A percentile compares a stretch with the other conserved stretches of the same genome.
Evolutionary conservation across 2,888 invertebrate genomes (phyloP).

Genomic region (Phania funesta): DNA sequence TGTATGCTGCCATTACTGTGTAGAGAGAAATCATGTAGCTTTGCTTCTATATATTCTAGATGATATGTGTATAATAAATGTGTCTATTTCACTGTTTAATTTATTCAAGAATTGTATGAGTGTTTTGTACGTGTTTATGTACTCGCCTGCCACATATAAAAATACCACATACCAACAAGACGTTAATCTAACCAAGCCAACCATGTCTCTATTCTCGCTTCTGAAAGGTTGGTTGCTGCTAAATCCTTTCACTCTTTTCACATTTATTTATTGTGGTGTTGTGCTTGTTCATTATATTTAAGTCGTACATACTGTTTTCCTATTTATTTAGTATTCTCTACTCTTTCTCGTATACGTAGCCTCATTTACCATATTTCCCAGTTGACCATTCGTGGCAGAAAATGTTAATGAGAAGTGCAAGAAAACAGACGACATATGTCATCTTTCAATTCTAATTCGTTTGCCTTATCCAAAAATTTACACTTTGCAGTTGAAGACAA

Average conservation of each 20-base stretch:
- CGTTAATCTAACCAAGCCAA: background rate
- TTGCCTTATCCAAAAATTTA: no score
- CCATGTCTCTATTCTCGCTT: constrained; percentile 9
- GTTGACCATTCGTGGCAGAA: no score
- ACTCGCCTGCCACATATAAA: constrained; percentile 29
- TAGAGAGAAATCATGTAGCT: background rate
- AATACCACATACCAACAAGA: background rate
- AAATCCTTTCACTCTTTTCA: constrained; percentile 10
- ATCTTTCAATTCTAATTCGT: no score
- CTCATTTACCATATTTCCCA: constrained; percentile 2
- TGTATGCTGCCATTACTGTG: background rate
- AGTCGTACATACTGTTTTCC: constrained; percentile 7
- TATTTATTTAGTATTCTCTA: constrained; percentile 29
- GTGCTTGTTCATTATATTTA: constrained; percentile 28
- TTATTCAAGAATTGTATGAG: no score
- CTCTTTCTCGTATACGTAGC: background rate
- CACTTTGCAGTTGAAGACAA: no score
- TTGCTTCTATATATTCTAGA: constrained; percentile 17
- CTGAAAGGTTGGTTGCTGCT: background rate
- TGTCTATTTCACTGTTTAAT: no score
- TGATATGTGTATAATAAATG: no score
- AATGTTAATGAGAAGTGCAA: no score
- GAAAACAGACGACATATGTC: no score
- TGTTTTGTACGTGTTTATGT: no score
- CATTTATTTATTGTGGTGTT: background rate